Base-by-base conservation (phyloP, 2,797 vertebrate genomes). In the Tragelaphus oryx region DNA sequence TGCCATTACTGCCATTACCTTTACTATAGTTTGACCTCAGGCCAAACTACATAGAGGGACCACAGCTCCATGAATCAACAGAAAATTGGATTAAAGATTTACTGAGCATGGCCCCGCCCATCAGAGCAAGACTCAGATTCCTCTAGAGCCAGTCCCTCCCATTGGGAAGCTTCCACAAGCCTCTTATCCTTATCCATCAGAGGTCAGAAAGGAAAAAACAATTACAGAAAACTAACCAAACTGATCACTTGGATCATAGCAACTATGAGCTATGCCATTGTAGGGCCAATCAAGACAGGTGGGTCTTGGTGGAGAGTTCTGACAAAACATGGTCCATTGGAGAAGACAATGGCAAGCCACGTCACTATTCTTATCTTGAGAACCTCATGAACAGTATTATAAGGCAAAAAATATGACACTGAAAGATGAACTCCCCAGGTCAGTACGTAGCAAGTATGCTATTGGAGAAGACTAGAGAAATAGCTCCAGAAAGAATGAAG, bases 391-490 rank as follows among this genome's bases (percentile, higher is more conserved):
- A 65, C 8, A 65, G 0, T 33, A 65, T 37, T 37, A 33, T 20
- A 65, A 33, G 17, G 62, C 8, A 65, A 65, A 65, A 60, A 65
- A 33, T 20, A 65, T 37, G n/a, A 65, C n/a, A 20, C 17, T 33
- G 62, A 65, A 37, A 65, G 8, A 65, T 65, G n/a, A 65, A 33
- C 8, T 65, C 17, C n/a, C n/a, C 8, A 65, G 62, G 62, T 65
- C n/a, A 65, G 8, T 33, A 33, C 0, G 0, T 65, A 20, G 20
- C n/a, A 17, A 33, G 17, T 33, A 33, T 10, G 4, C n/a, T 65
- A 65, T 10, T 20, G 62, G 8, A 37, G n/a, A 3, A 33, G 62
- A 37, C n/a, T 33, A 20, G 62, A 65, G 62, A 65, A 65, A 65
- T 33, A 65, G 8, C n/a, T 65, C 62, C 62, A 65, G 17, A 65